Evolutionary conservation across 2,888 invertebrate species (phyloP).

Genomic region (Protodeltote pygarga): DNA sequence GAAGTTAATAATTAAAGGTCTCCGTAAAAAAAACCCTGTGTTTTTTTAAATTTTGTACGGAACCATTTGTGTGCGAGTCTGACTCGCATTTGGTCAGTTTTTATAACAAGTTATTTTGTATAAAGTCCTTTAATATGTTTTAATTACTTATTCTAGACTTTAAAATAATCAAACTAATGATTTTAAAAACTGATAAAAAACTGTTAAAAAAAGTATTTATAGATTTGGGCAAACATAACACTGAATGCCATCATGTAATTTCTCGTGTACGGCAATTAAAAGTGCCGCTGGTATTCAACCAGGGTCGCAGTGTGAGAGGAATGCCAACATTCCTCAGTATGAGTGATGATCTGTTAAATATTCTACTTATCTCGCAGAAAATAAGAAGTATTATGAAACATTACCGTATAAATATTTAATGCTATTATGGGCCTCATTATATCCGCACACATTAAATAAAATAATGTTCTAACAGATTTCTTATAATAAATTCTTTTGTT

Average conservation of each 20-base stretch:
- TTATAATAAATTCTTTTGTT: too few relatives aligned
- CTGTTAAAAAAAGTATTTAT: neutral
- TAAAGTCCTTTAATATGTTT: too few relatives aligned
- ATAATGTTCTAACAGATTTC: neutral
- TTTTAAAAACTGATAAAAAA: too few relatives aligned
- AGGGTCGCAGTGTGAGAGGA: conserved; percentile 1
- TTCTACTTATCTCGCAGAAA: neutral
- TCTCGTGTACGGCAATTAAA: neutral
- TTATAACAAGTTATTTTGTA: too few relatives aligned
- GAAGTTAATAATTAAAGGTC: too few relatives aligned
- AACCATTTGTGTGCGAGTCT: too few relatives aligned
- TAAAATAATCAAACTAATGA: too few relatives aligned
- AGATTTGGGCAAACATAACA: neutral
- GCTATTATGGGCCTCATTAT: neutral
- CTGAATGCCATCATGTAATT: neutral
- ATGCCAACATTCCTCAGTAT: conserved; percentile 11
- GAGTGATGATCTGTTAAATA: conserved; percentile 11
- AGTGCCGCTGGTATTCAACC: conserved; percentile 2
- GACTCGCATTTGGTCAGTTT: too few relatives aligned
- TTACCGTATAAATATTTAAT: conserved; percentile 8
- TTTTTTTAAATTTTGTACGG: too few relatives aligned
- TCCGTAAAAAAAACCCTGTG: too few relatives aligned
- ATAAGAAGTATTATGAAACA: conserved; percentile 5
- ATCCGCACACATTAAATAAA: neutral
- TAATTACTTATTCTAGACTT: too few relatives aligned